phyloP scores from a whole-genome alignment of 1,140 invertebrate genomes.

The Drosophila obscura region DNA sequence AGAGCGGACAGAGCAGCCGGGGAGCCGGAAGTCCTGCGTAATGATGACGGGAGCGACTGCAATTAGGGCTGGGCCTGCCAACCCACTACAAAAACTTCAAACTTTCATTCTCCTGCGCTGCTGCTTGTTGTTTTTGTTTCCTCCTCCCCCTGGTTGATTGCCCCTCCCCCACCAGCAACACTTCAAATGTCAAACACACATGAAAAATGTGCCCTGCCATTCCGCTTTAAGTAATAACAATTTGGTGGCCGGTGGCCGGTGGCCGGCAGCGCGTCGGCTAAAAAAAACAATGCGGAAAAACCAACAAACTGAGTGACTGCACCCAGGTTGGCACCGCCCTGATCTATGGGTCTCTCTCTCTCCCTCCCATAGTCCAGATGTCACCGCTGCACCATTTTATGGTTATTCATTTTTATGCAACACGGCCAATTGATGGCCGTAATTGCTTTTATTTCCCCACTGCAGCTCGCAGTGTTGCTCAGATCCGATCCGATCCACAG shows the following conservation, averaged over 20 bases:
- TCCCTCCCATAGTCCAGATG: conserved; percentile 47
- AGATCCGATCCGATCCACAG: too few relatives aligned
- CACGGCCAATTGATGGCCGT: conserved; percentile 68
- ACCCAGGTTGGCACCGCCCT: too few relatives aligned
- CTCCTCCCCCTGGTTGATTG: too few relatives aligned
- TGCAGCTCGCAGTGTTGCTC: neutral
- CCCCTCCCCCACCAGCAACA: neutral
- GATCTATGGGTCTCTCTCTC: conserved; percentile 50
- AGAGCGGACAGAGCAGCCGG: too few relatives aligned
- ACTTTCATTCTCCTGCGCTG: conserved; percentile 21
- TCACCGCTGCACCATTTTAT: conserved; percentile 63
- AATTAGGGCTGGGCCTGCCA: conserved; percentile 43
- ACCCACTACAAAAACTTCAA: neutral
- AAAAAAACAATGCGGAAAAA: conserved; percentile 3
- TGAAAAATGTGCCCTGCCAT: conserved; percentile 57
- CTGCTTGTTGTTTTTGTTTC: neutral
- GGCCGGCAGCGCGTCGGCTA: conserved; percentile 7
- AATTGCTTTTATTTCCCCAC: conserved; percentile 58
- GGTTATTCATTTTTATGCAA: conserved; percentile 74
- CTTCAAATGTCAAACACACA: conserved; percentile 64
- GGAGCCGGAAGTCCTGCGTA: conserved; percentile 42
- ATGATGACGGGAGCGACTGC: conserved; percentile 64
- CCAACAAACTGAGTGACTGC: conserved; percentile 47
- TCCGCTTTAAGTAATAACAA: conserved; percentile 72
- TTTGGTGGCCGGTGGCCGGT: conserved; percentile 33